Conservation (phyloP, 2,797 vertebrate species). For the Remorina albescens region DNA sequence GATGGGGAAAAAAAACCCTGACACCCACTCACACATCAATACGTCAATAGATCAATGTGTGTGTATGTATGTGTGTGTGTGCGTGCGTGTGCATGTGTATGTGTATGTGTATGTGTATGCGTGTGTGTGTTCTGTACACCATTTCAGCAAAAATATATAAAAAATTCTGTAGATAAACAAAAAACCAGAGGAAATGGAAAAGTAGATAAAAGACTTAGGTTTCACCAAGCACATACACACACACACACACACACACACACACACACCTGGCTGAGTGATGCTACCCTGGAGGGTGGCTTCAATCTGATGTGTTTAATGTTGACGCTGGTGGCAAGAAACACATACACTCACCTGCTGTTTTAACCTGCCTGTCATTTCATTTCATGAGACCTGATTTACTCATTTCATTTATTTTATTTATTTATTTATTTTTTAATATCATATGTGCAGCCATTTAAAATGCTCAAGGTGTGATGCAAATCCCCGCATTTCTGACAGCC, state of each 20-base stretch:
- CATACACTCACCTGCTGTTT: constrained; percentile 82
- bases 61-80: no score
- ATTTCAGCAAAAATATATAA: constrained; percentile 81
- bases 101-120: no score
- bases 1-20: constrained; percentile 68
- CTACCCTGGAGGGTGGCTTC: constrained; percentile 85
- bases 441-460: constrained; percentile 80
- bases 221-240: constrained; percentile 68
- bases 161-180: constrained; percentile 85
- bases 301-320: constrained; percentile 87
- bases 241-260: constrained; percentile 52
- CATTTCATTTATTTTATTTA: constrained; percentile 79
- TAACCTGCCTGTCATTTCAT: constrained; percentile 83
- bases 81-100: no score
- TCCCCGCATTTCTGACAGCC: constrained; percentile 72
- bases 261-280: constrained; percentile 80
- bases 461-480: constrained; percentile 80
- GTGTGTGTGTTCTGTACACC: constrained; percentile 52
- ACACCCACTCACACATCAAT: constrained; percentile 81
- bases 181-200: constrained; percentile 76
- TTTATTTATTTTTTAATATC: constrained; percentile 74
- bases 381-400: constrained; percentile 83
- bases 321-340: constrained; percentile 84
- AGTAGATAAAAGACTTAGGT: constrained; percentile 81
- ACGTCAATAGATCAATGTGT: constrained; percentile 81